These are phyloP conservation scores for Trachythela sp. DNA, from an alignment of 64 coral and sea anemone species.

Conservation along the genomic window DNA sequence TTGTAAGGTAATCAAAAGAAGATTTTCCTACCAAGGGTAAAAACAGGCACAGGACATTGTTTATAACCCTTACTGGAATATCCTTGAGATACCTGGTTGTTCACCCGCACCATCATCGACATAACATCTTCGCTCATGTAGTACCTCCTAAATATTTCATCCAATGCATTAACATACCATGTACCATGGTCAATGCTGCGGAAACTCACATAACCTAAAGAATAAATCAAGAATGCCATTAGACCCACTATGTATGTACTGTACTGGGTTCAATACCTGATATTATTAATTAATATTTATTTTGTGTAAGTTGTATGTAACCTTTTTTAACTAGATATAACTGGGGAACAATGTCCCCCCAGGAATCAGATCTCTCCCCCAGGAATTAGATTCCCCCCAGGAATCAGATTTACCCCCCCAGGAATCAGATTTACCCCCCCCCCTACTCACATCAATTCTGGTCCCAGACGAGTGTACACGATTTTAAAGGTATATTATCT, in stretches of 20 bases:
- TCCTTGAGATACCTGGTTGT: constrained; percentile 76
- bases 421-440: too few species aligned
- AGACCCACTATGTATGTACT: neutral
- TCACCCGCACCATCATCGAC: constrained; percentile 89
- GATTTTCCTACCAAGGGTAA: constrained; percentile 71
- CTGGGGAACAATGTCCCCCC: too few species aligned
- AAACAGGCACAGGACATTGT: constrained; percentile 86
- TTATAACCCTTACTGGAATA: constrained; percentile 73
- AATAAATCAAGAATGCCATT: neutral
- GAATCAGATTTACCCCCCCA: too few species aligned
- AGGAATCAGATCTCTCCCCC: too few species aligned
- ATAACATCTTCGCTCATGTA: constrained; percentile 60
- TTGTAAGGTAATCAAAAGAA: too few species aligned
- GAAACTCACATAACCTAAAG: constrained; percentile 90
- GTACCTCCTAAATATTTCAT: constrained; percentile 59
- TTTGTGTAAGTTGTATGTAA: too few species aligned
- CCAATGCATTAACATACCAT: constrained; percentile 78
- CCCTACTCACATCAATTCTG: too few species aligned
- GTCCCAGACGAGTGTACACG: too few species aligned
- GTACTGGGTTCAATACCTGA: neutral
- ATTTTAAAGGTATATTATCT: too few species aligned
- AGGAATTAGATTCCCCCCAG: too few species aligned
- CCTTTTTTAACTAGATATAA: too few species aligned
- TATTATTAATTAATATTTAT: too few species aligned
- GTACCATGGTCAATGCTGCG: constrained; percentile 76